phyloP scores from a whole-genome alignment of 2,113 vertebrate genomes.

The Tonatia bakeri region DNA sequence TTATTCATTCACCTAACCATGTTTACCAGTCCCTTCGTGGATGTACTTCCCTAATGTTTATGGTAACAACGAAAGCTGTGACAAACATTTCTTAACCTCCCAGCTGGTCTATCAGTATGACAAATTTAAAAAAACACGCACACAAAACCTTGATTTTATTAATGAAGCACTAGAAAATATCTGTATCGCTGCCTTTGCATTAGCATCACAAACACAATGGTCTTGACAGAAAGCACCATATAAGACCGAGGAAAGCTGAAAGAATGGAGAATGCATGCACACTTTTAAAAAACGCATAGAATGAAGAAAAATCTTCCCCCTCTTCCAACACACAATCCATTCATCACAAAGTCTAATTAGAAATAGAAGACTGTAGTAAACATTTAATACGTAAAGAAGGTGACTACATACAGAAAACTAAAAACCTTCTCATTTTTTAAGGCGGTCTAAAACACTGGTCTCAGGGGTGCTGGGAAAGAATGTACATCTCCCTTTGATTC shows the following conservation, averaged over 20 bases:
- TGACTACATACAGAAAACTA: background rate
- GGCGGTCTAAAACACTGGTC: background rate
- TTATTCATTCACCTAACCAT: constrained; percentile 73
- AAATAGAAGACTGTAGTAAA: background rate
- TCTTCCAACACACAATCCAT: background rate
- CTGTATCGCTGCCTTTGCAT: constrained; percentile 82
- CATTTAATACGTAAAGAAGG: background rate
- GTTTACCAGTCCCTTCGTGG: background rate
- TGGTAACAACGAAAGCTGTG: background rate
- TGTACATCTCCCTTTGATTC: background rate
- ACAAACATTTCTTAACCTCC: constrained; percentile 39
- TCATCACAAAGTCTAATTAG: background rate
- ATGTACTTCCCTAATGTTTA: constrained; percentile 39
- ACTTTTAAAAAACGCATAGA: background rate
- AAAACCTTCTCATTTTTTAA: background rate
- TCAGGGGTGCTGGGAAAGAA: background rate
- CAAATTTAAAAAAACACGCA: constrained; percentile 47
- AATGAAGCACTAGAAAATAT: constrained; percentile 36
- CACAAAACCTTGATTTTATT: constrained; percentile 13
- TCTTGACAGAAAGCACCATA: background rate
- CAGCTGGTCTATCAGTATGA: constrained; percentile 60
- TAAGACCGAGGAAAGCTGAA: background rate
- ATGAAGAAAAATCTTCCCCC: background rate
- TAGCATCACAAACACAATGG: constrained; percentile 66
- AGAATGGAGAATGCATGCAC: background rate